A percentile compares a stretch with the other conserved stretches of the same genome.
Evolutionary conservation across 2,888 invertebrate species (phyloP).

Genomic region (Mesorhabditis spiculigera): DNA sequence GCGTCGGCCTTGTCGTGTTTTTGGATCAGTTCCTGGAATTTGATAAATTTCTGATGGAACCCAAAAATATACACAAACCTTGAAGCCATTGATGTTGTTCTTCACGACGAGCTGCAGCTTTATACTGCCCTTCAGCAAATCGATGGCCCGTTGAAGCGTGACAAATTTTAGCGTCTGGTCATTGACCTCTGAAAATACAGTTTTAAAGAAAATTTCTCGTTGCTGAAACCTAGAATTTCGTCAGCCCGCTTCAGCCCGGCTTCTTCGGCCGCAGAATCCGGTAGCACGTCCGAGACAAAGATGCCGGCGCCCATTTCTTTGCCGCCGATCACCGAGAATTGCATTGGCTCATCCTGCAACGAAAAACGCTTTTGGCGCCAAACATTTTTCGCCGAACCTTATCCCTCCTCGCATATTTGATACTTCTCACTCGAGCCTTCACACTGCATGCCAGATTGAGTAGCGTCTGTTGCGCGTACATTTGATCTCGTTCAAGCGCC

Average conservation of each 20-base stretch:
- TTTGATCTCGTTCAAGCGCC: constrained; percentile 64
- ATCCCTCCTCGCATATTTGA: constrained; percentile 84
- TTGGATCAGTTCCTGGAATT: constrained; percentile 16
- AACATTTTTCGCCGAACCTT: constrained; percentile 20
- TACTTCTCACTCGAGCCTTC: constrained; percentile 85
- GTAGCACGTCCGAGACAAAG: constrained; percentile 89
- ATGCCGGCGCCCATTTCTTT: constrained; percentile 83
- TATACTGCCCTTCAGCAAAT: constrained; percentile 31
- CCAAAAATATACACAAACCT: constrained; percentile 26
- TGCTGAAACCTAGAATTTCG: constrained; percentile 65
- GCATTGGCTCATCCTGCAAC: constrained; percentile 79
- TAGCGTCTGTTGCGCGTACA: constrained; percentile 74
- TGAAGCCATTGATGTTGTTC: constrained; percentile 78
- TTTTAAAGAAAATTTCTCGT: neutral
- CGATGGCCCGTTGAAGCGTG: constrained; percentile 71
- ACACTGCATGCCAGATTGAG: constrained; percentile 95
- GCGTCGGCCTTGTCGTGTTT: constrained; percentile 17
- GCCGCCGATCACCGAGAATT: constrained; percentile 89
- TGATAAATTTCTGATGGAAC: neutral
- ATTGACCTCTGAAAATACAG: constrained; percentile 83
- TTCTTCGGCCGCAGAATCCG: constrained; percentile 87
- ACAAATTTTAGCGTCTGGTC: constrained; percentile 93
- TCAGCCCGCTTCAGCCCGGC: constrained; percentile 93
- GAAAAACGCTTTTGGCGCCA: constrained; percentile 14
- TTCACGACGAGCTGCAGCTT: constrained; percentile 85